Base-by-base conservation (phyloP, 2,888 invertebrate genomes). In the Lasioglossum morio region DNA sequence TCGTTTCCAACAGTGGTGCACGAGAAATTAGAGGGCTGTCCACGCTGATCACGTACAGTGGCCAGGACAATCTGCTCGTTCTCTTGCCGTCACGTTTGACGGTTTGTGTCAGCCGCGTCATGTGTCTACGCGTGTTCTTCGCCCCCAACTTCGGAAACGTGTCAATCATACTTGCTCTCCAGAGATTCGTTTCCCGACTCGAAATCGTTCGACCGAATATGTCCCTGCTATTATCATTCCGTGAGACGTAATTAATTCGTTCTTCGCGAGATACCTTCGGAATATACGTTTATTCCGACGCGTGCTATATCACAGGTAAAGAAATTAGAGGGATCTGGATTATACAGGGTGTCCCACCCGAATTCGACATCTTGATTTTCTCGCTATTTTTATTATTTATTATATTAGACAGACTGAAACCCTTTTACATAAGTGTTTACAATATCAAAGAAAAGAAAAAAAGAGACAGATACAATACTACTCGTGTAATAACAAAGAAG, bases 41-140 rank as follows among this genome's bases (percentile, higher is more conserved):
- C 84, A 92, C 89, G 91, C 92, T 91, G 92, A 91, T 93, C 93
- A 93, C 93, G 93, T 93, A 91, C 89, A 79, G 82, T 85, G 82
- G 87, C 74, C 87, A 88, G 86, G 80, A 89, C 91, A 91, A 92
- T 92, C 90, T 91, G 92, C 89, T 91, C 91, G 82, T 88, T 86
- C 81, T 88, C 82, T 84, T 85, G 87, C 88, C 88, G 89, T 93
- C 92, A 92, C 92, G 91, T 92, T 92, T 93, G 92, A 93, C 91
- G 91, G 91, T 92, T 93, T 91, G 92, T 91, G 92, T 92, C 92
- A 91, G 87, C 86, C 90, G 86, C 91, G 90, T 90, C 91, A 90
- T 88, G 88, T 88, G 88, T 87, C 87, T 90, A 89, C 84, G 81
- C 87, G 86, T 86, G 88, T 88, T 91, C 85, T 87, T 88, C 79